These are phyloP conservation scores for Maconellicoccus hirsutus DNA, from an alignment of 1,140 invertebrate genomes.

Conservation along the genomic window DNA sequence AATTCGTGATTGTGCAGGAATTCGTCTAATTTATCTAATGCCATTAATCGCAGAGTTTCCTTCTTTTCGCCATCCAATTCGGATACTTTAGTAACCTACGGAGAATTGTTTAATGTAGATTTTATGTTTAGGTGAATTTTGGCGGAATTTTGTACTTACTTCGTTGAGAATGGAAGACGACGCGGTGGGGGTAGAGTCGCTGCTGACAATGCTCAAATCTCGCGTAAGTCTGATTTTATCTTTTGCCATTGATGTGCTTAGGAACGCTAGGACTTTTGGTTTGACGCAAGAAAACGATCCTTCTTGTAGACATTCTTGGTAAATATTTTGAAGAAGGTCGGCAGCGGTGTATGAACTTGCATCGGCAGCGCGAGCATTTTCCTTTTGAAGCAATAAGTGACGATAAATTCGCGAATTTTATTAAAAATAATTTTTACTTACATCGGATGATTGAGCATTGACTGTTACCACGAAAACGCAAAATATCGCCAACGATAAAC, in stretches of 20 bases:
- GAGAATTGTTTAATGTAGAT: background rate
- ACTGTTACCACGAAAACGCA: background rate
- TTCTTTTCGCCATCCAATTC: conserved; percentile 32
- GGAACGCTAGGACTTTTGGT: conserved; percentile 59
- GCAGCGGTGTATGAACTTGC: background rate
- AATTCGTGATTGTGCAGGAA: conserved; percentile 52
- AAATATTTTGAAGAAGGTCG: conserved; percentile 18
- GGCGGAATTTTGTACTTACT: conserved; percentile 24
- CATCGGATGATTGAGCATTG: background rate
- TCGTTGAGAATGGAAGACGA: conserved; percentile 14
- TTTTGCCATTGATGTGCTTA: conserved; percentile 49
- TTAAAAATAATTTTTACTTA: background rate
- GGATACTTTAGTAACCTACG: conserved; percentile 33
- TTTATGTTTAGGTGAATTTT: background rate
- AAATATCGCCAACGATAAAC: background rate
- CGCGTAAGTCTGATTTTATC: conserved; percentile 58
- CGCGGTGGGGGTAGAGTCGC: conserved; percentile 31
- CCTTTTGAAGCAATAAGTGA: background rate
- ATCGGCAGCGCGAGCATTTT: background rate
- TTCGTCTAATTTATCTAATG: conserved; percentile 49
- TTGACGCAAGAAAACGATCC: conserved; percentile 47
- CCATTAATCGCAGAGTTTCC: conserved; percentile 35
- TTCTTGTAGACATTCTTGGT: conserved; percentile 12
- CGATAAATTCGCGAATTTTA: background rate
- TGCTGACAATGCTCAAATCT: conserved; percentile 54